These are phyloP conservation scores for Apus apus DNA, from an alignment of 2,113 vertebrate genomes.

Conservation along the genomic window DNA sequence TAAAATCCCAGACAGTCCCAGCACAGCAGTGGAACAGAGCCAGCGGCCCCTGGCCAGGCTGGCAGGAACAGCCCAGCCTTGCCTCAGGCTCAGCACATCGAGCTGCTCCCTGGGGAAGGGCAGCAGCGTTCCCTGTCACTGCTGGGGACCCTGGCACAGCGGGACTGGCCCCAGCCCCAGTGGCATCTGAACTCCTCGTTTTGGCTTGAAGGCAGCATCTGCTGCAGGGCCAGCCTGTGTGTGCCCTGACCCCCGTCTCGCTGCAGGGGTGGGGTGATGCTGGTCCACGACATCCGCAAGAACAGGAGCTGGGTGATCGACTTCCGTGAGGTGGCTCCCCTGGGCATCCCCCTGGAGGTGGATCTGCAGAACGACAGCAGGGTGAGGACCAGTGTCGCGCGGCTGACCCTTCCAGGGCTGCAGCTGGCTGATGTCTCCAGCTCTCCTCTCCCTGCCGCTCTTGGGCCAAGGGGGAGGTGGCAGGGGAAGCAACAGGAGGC, in stretches of 20 bases:
- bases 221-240: not conserved
- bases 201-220: not conserved
- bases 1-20: not conserved
- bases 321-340: constrained; percentile 93
- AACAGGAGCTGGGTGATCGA: constrained; percentile 92
- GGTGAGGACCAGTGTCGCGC: constrained; percentile 66
- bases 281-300: constrained; percentile 92
- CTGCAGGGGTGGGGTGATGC: constrained; percentile 93
- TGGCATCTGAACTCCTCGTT: fast-evolving
- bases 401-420: not conserved
- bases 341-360: constrained; percentile 76
- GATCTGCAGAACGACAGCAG: constrained; percentile 80
- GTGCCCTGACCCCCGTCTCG: fast-evolving
- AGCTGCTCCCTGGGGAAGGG: not conserved
- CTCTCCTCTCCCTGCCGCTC: not conserved
- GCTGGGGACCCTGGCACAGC: fast-evolving
- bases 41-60: not conserved
- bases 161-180: fast-evolving
- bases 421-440: not conserved
- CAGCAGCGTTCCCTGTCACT: not conserved
- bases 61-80: not conserved
- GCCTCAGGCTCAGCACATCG: not conserved
- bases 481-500: not conserved
- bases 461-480: not conserved
- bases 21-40: not conserved